Evolutionary conservation across 64 coral and sea anemone genomes (phyloP).

Genomic region (Montipora foliosa): DNA sequence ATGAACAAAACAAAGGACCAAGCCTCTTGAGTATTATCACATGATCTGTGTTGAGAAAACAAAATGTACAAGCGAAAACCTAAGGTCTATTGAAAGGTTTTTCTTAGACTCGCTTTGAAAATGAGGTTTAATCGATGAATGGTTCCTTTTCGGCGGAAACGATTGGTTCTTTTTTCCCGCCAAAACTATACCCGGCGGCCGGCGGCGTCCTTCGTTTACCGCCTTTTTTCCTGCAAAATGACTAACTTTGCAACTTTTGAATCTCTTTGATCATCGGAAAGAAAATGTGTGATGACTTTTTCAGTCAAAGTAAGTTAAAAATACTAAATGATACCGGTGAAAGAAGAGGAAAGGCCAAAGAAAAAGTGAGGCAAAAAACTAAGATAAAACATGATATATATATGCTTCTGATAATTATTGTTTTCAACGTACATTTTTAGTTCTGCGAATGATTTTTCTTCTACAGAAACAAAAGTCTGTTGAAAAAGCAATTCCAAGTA

Average conservation of each 20-base stretch:
- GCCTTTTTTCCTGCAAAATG: not conserved
- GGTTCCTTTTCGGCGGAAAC: not conserved
- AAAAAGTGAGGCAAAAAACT: not conserved
- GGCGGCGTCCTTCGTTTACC: no score
- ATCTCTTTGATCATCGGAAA: not conserved
- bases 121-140: no score
- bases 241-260: no score
- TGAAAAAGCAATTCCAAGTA: conserved; percentile 31
- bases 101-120: no score
- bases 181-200: not conserved
- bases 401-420: not conserved
- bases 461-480: conserved; percentile 15
- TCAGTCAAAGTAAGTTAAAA: not conserved
- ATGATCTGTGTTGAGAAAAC: no score
- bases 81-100: no score
- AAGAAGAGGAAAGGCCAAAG: not conserved
- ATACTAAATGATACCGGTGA: not conserved
- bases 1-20: no score
- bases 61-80: no score
- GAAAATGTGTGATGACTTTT: not conserved
- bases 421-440: not conserved
- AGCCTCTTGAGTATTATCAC: no score
- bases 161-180: not conserved
- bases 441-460: not conserved
- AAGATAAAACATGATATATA: not conserved